A percentile compares a stretch with the other conserved stretches of the same genome.
Evolutionary conservation across 2,797 vertebrate genomes (phyloP).

Genomic region (Sebastes baramenuke): DNA sequence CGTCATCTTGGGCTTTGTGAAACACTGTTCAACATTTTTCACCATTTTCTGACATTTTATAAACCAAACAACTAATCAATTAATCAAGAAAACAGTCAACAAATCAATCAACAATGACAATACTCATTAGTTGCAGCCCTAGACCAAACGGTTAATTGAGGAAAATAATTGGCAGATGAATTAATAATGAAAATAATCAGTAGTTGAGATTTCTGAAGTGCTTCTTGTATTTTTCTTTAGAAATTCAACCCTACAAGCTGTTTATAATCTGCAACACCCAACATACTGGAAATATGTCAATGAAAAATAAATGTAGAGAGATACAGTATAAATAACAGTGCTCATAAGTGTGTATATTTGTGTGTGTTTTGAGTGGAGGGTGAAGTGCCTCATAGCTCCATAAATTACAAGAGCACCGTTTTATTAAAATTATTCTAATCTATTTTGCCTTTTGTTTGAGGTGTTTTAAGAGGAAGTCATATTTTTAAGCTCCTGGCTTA

Average conservation of each 20-base stretch:
- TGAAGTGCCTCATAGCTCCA: neutral
- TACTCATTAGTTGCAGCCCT: rapidly evolving
- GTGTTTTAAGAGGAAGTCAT: slow-evolving; percentile 17
- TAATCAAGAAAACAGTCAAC: too few relatives aligned
- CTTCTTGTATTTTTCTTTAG: neutral
- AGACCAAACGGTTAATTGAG: rapidly evolving
- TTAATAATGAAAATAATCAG: neutral
- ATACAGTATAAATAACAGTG: neutral
- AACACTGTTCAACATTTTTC: too few relatives aligned
- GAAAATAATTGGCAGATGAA: neutral
- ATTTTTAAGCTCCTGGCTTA: slow-evolving; percentile 25
- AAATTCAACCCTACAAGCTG: neutral
- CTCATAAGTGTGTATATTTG: neutral
- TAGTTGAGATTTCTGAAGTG: neutral
- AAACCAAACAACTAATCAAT: rapidly evolving
- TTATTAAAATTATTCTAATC: slow-evolving; percentile 27
- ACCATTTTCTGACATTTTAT: too few relatives aligned
- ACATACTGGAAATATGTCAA: neutral
- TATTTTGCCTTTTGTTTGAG: slow-evolving; percentile 38
- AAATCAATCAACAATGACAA: too few relatives aligned
- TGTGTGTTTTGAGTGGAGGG: neutral
- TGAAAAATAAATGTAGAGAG: neutral
- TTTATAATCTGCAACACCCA: neutral
- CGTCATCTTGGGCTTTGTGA: too few relatives aligned
- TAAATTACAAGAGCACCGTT: slow-evolving; percentile 22